Evolutionary conservation across 2,797 vertebrate species (phyloP), one percentile per base, ranked within the genome.

Genomic region (Carcharodon carcharias): DNA sequence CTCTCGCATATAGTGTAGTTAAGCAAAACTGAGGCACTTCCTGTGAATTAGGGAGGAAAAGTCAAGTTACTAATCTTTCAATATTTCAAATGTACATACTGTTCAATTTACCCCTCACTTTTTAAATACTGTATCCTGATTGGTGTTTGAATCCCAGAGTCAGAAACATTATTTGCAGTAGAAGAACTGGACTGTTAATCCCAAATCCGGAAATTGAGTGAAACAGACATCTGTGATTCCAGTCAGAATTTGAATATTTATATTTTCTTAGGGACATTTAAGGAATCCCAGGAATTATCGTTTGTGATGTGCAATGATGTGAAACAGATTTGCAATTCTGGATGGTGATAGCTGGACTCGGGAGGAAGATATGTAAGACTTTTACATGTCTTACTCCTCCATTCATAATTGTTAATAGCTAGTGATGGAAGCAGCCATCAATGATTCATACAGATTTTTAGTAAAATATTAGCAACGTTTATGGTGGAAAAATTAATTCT

Each of bases 261-360:
- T 23, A 3, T 61, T 61, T 91, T 28, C 31, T 63, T 92, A 6
- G 89, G 63, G 56, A 11, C 14, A 0, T 61, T 92, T n/a, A 61
- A 92, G 56, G 89, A 92, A 92, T 61, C 35, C 8, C 31, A 65
- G 91, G 61, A 93, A 93, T 63, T 92, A 92, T 92, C n/a, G 89
- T 40, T 63, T 0, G 18, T 93, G n/a, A 21, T 65, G 18, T 45
- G 56, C 61, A 61, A 16, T 91, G 88, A 35, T 16, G 11, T 50
- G n/a, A 94, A 94, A 26, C 92, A 50, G 40, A 26, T 95, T 95
- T 67, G 7, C 3, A 26, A 69, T 69, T 40, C 50, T 56, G 40
- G 16, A 95, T 69, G 7, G 23, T 67, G 65, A 69, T 28, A 61
- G 56, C 12, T 35, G 12, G 56, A 21, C 61, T 58, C 28, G 12